These are phyloP conservation scores for Tiliacea aurago DNA, from an alignment of 2,888 invertebrate species.

Conservation along the genomic window DNA sequence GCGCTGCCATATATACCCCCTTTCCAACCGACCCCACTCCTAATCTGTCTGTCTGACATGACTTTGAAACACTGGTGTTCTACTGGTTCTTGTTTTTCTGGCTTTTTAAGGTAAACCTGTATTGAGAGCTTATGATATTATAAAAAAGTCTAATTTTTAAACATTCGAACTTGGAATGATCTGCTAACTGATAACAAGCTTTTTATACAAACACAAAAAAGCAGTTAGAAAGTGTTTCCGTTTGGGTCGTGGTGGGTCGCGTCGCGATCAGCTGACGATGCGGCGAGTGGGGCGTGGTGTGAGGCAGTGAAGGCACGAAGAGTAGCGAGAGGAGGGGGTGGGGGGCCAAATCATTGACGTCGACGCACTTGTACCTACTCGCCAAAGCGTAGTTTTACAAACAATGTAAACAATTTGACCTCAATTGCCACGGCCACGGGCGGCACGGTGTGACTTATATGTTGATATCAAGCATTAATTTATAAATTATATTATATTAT, in stretches of 20 bases:
- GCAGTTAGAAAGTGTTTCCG: constrained; percentile 27
- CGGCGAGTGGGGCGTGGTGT: constrained; percentile 26
- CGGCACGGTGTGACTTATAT: not conserved
- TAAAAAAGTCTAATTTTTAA: too few species aligned
- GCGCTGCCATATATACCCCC: constrained; percentile 36
- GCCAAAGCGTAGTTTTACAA: constrained; percentile 8
- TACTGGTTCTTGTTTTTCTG: constrained; percentile 70
- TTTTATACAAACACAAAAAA: constrained; percentile 41
- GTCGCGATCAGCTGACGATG: constrained; percentile 67
- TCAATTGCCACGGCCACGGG: constrained; percentile 27
- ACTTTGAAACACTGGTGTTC: constrained; percentile 72
- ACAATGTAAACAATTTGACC: constrained; percentile 23
- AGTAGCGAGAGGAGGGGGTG: constrained; percentile 13
- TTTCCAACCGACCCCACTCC: constrained; percentile 54
- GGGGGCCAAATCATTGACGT: constrained; percentile 34
- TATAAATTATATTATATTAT: too few species aligned
- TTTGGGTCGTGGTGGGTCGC: constrained; percentile 51
- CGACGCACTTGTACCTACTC: constrained; percentile 16
- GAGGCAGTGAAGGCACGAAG: constrained; percentile 18
- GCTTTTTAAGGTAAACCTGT: constrained; percentile 7
- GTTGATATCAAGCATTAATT: not conserved
- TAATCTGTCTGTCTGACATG: constrained; percentile 63
- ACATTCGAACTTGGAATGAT: constrained; percentile 1
- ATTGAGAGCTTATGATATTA: not conserved
- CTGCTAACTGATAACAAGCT: not conserved